phyloP scores from a whole-genome alignment of 2,113 vertebrate species.

The Meles meles region DNA sequence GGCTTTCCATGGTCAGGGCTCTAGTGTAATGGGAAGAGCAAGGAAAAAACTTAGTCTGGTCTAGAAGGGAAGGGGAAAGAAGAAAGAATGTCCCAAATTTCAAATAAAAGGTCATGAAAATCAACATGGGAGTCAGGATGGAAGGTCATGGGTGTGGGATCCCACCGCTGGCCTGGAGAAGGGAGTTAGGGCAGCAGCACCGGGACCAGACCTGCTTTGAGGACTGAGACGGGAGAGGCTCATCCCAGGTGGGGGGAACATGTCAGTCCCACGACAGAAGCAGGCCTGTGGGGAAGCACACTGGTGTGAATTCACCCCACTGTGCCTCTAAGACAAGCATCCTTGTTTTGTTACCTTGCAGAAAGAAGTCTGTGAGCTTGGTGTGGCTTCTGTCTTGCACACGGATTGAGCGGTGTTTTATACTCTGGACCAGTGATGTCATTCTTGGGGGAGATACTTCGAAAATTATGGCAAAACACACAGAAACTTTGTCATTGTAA shows the following conservation, averaged over 20 bases:
- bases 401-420: not conserved
- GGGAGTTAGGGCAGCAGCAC: not conserved
- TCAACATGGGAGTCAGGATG: too few relatives aligned
- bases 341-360: not conserved
- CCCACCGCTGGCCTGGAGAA: not conserved
- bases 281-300: not conserved
- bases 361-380: not conserved
- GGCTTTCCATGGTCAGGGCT: not conserved
- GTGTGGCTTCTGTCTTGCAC: not conserved
- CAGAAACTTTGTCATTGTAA: not conserved
- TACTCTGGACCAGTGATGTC: not conserved
- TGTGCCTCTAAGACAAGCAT: rapidly evolving
- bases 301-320: not conserved
- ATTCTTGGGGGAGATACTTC: not conserved
- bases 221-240: not conserved
- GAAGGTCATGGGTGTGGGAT: not conserved
- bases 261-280: not conserved
- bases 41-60: not conserved
- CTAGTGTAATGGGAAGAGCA: too few relatives aligned
- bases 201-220: not conserved
- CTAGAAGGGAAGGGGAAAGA: not conserved
- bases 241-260: not conserved
- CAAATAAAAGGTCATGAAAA: not conserved
- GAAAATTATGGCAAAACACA: not conserved
- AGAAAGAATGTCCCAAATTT: not conserved